Percentiles rank a stretch among this genome's conserved stretches.
Conservation (phyloP, 1,140 invertebrate genomes). For the Uloborus diversus region DNA sequence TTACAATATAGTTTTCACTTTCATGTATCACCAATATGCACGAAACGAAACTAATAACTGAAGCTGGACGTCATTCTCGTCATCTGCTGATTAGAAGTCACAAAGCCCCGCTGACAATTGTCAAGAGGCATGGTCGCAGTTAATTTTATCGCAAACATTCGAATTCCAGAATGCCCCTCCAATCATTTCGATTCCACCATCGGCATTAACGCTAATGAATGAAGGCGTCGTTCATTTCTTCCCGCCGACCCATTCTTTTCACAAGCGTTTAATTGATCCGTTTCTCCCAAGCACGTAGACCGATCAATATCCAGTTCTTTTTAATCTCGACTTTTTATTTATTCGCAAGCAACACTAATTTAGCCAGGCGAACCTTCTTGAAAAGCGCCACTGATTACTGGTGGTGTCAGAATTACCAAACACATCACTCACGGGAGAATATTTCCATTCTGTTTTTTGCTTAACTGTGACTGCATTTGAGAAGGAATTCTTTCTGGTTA, state of each 20-base stretch:
- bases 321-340: not conserved
- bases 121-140: too few species aligned
- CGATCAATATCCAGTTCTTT: not conserved
- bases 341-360: not conserved
- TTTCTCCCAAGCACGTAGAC: not conserved
- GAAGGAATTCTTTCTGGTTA: not conserved
- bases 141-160: too few species aligned
- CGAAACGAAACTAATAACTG: too few species aligned
- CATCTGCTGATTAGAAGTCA: too few species aligned
- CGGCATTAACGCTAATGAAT: not conserved
- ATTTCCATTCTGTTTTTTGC: not conserved
- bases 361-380: not conserved
- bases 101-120: too few species aligned
- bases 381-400: not conserved
- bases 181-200: not conserved
- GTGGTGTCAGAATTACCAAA: not conserved
- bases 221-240: not conserved
- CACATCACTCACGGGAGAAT: not conserved
- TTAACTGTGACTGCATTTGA: not conserved
- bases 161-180: not conserved
- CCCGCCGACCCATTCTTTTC: not conserved
- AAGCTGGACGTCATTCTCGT: too few species aligned
- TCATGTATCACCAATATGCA: too few species aligned
- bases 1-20: too few species aligned
- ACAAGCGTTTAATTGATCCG: not conserved